Evolutionary conservation across 2,113 vertebrate genomes (phyloP), one percentile per base, ranked within the genome.

Genomic region (Lethenteron camtschaticum): DNA sequence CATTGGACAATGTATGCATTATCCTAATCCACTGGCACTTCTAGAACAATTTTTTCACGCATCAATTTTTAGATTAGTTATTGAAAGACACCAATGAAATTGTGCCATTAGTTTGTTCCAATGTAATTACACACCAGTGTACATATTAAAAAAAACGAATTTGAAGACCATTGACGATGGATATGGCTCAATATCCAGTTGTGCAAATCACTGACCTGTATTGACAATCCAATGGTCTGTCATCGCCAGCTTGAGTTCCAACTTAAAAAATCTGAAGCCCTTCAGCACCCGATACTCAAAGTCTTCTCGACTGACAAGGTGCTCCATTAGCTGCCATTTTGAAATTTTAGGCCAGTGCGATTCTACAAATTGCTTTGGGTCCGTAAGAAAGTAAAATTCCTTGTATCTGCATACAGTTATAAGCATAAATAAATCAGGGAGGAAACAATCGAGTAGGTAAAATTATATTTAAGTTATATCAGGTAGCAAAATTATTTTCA

Each of bases 351-450:
- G 85, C 77, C 76, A 80, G 56, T 83, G 85, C 0, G 82, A 82
- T 20, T 83, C 79, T 9, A 77, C 74, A 70, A 86, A 82, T 71
- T 81, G 77, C 72, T 87, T 83, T 0, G 85, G 85, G 63, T 86
- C 79, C 10, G 83, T 78, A 6, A 88, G 79, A 75, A 86, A 85
- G 76, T 78, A 85, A 76, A 86, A 85, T 18, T 82, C 84, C 0
- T 85, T 79, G 1, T 81, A 79, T 71, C 82, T 90, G 76, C 9
- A 71, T 41, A 41, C 5, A 41, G 41, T 41, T 41, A 41, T 41
- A 41, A 1, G 41, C 41, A 41, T 41, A 41, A 5, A 41, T 41
- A 5, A 5, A 41, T 41, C 41, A 41, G 6, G 41, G 41, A 41
- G 41, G 6, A 41, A 41, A 41, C 41, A 41, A 41, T 41, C 41